phyloP scores from a whole-genome alignment of 2,888 invertebrate species.

The Phortica okadai region DNA sequence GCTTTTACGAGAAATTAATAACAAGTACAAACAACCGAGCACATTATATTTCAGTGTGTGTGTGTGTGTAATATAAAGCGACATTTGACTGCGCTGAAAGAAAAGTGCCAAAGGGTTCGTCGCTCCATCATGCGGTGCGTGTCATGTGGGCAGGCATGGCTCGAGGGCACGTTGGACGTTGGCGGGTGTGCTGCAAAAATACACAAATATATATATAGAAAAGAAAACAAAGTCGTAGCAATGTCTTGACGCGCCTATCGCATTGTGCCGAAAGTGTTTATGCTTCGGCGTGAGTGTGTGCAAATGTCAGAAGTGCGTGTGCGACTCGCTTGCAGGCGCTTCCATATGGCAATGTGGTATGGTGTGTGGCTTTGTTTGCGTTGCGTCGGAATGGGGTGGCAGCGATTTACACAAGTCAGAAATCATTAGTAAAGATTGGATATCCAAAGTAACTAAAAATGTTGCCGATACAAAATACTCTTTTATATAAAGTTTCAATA shows the following conservation, averaged over 20 bases:
- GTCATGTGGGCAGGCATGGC: neutral
- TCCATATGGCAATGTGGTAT: neutral
- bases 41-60: conserved; percentile 53
- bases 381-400: neutral
- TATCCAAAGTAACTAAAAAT: too few relatives aligned
- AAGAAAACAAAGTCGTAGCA: neutral
- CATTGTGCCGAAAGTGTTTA: conserved; percentile 11
- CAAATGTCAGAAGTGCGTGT: conserved; percentile 4
- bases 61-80: conserved; percentile 21
- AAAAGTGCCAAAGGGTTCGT: conserved; percentile 24
- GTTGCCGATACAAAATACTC: too few relatives aligned
- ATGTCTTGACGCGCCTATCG: conserved; percentile 7
- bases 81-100: conserved; percentile 38
- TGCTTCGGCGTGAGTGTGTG: neutral
- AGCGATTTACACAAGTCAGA: neutral
- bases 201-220: neutral
- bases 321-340: conserved; percentile 2
- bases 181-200: neutral
- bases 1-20: conserved; percentile 68
- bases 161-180: neutral
- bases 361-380: neutral
- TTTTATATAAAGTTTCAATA: neutral
- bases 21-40: conserved; percentile 61
- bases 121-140: neutral
- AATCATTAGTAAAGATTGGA: neutral